These are phyloP conservation scores for Galeruca laticollis DNA, from an alignment of 2,888 invertebrate genomes.

Conservation along the genomic window DNA sequence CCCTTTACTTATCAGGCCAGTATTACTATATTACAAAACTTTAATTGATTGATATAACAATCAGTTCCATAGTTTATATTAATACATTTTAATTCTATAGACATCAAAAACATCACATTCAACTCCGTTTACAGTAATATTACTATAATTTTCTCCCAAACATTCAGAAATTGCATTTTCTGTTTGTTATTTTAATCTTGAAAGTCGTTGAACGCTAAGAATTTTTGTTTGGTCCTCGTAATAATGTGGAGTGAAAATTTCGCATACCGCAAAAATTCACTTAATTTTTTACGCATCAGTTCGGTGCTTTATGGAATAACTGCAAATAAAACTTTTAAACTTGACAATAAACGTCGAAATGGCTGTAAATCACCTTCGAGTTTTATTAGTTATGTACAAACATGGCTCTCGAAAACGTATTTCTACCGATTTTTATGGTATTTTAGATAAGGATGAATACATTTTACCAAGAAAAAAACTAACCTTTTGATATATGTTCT, in stretches of 20 bases:
- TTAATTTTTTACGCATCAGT: slow-evolving; percentile 47
- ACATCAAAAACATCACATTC: too few relatives aligned
- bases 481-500: slow-evolving; percentile 26
- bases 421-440: slow-evolving; percentile 47
- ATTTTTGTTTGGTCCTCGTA: background rate
- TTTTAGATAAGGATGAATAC: slow-evolving; percentile 39
- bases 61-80: too few relatives aligned
- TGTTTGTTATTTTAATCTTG: too few relatives aligned
- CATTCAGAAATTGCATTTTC: too few relatives aligned
- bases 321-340: slow-evolving; percentile 55
- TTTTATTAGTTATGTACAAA: slow-evolving; percentile 51
- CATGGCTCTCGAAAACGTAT: slow-evolving; percentile 42
- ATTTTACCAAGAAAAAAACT: slow-evolving; percentile 24
- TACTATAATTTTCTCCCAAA: too few relatives aligned
- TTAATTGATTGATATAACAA: too few relatives aligned
- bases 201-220: background rate
- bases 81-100: too few relatives aligned
- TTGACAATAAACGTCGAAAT: slow-evolving; percentile 55
- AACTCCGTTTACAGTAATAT: too few relatives aligned
- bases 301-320: slow-evolving; percentile 48
- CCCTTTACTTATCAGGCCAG: too few relatives aligned
- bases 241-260: slow-evolving; percentile 20
- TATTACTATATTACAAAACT: too few relatives aligned
- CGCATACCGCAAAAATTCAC: slow-evolving; percentile 31
- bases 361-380: slow-evolving; percentile 53